Base-by-base conservation (phyloP, 2,113 vertebrate genomes). In the Reinhardtius hippoglossoides region DNA sequence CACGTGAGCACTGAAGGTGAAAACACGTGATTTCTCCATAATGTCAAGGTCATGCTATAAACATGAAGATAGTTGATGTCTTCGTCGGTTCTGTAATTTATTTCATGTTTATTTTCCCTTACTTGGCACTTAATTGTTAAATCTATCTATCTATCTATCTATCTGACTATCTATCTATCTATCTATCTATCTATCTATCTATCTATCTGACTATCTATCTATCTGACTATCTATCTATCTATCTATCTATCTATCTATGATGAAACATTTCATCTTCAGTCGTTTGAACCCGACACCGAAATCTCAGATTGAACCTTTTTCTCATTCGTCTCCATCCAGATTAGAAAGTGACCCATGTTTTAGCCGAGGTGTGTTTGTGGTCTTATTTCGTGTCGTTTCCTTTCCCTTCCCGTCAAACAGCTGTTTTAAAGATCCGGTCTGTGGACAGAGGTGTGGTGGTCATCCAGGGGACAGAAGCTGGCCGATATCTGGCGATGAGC, bases 401-500 rank as follows among this genome's bases (percentile, higher is more conserved):
- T 40, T 24, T 18, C n/a, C 21, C 23, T 5, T 48, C 0, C 23
- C n/a, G 15, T 15, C 21, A 40, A 13, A 20, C 67, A 95, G 93
- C 74, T 24, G 74, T 93, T 52, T 77, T 95, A 56, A 87, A 82
- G 78, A 78, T 94, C 13, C 88, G 18, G 67, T 90, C 94, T 12
- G 93, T 94, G 55, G 90, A 83, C 62, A 74, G 58, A 46, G 93
- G 93, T 1, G 89, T 95, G 1, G 92, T 94, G 37, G 85, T 92
- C 48, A 89, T 95, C 71, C 76, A 88, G 23, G 93, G 92, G 67
- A 66, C 66, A 44, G 88, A 95, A 83, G 92, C 95, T 0, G 94
- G 91, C 48, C 92, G 91, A 74, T 98, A 96, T 90, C 89, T 99
- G 91, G 96, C 97, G 13, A 99, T 98, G 97, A 96, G 94, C 81